phyloP scores from a whole-genome alignment of 1,140 invertebrate species.

The Drosophila auraria region DNA sequence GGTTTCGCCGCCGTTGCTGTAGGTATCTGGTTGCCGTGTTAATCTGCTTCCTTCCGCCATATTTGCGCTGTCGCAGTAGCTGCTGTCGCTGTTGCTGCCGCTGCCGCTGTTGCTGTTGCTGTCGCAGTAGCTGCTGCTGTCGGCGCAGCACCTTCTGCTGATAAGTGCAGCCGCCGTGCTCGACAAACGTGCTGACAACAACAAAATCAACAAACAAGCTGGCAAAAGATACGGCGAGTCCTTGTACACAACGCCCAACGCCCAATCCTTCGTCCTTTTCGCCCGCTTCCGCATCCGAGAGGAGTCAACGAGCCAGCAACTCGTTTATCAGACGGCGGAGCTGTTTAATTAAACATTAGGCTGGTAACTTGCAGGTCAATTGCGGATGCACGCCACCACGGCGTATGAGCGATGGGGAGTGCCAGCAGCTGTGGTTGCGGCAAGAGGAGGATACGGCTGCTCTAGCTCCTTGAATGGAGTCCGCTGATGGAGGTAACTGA shows the following conservation, averaged over 20 bases:
- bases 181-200: conserved; percentile 62
- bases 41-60: conserved; percentile 75
- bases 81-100: conserved; percentile 12
- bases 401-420: conserved; percentile 40
- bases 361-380: conserved; percentile 37
- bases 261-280: background rate
- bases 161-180: conserved; percentile 58
- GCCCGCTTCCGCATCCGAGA: background rate
- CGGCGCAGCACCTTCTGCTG: conserved; percentile 43
- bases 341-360: conserved; percentile 63
- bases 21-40: conserved; percentile 70
- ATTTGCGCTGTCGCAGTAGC: conserved; percentile 50
- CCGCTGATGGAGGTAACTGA: background rate
- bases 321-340: conserved; percentile 51
- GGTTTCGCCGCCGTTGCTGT: conserved; percentile 43
- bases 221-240: conserved; percentile 23
- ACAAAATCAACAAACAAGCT: conserved; percentile 61
- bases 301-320: conserved; percentile 34
- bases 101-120: conserved; percentile 20
- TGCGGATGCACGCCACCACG: conserved; percentile 10
- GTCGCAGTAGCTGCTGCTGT: conserved; percentile 17
- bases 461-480: background rate
- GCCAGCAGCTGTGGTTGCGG: conserved; percentile 3
- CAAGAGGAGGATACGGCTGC: too few relatives aligned
- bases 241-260: background rate